Percentiles rank a stretch among this genome's conserved stretches.
phyloP scores from a whole-genome alignment of 2,113 vertebrate genomes.

The Salvelinus namaycush region DNA sequence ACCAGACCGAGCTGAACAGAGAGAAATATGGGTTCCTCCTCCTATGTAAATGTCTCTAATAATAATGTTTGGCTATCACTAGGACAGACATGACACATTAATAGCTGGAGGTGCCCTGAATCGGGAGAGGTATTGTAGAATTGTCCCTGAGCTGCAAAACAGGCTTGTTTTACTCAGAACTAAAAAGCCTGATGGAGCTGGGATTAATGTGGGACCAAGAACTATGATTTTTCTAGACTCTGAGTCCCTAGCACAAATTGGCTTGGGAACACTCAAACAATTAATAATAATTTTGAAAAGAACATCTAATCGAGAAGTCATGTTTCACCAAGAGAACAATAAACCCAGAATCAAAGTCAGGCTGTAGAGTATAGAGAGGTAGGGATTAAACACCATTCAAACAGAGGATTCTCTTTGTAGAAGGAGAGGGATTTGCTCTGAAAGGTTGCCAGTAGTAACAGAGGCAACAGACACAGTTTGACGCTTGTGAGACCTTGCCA shows the following conservation, averaged over 20 bases:
- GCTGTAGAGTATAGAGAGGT: neutral
- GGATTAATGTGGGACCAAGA: neutral
- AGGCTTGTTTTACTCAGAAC: neutral
- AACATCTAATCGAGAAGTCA: neutral
- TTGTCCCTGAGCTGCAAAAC: neutral
- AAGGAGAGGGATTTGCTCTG: constrained; percentile 47
- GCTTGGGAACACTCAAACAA: too few species aligned
- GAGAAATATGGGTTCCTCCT: neutral
- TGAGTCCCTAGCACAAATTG: too few species aligned
- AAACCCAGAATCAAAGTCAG: neutral
- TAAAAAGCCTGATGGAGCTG: neutral
- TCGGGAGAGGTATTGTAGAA: neutral
- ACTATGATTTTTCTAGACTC: too few species aligned
- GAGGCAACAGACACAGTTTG: constrained; percentile 55
- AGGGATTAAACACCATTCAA: constrained; percentile 12
- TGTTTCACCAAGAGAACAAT: neutral
- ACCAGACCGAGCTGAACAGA: neutral
- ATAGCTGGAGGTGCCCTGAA: neutral
- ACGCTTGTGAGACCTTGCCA: constrained; percentile 39
- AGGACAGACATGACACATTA: neutral
- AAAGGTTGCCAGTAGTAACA: constrained; percentile 66
- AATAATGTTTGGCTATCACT: neutral
- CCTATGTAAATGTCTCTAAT: neutral
- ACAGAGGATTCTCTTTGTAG: constrained; percentile 18
- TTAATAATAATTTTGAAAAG: too few species aligned